Evolutionary conservation across 2,113 vertebrate genomes (phyloP), one percentile per base, ranked within the genome.

Genomic region (Cynocephalus volans): DNA sequence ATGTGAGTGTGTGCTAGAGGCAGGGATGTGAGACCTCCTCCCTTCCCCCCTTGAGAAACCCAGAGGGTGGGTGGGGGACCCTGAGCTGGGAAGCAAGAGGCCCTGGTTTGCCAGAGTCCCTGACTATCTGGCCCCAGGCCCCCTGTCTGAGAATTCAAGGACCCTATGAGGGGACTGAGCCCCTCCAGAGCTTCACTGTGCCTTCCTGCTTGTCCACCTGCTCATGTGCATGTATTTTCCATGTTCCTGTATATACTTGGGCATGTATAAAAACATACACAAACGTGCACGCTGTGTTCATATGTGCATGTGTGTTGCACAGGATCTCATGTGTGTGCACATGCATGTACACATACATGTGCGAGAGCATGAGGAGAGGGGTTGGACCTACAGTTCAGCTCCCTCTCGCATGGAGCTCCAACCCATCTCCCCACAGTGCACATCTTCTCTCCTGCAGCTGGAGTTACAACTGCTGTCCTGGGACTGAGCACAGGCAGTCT

Each of bases 1-100:
- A 4, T 10, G 23, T 1, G 28, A n/a, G 31, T 14, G 3, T 2
- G 70, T 31, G 80, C 23, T 26, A 24, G 60, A 56, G 41, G 69
- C 9, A 33, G 5, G 58, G n/a, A 54, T 33, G 19, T 26, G 23
- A 62, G 15, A 9, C 1, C 1, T 2, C 4, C 12, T 1, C 1
- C 28, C 62, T 76, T 52, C 0, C 19, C 19, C 64, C 58, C 50
- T 23, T 33, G 11, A 72, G 41, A 92, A 64, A 75, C 3, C 23
- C 28, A 24, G 33, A 26, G 48, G 10, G 3, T 8, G 45, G 60
- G 2, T 3, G 17, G 50, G 64, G 73, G 15, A 21, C 33, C 15
- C 28, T 15, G 26, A 76, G 64, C 13, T 52, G 36, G 33, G 62
- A 86, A 28, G 85, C 3, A 13, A 6, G 19, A 72, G 8, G 28